Evolutionary conservation across 2,113 vertebrate species (phyloP).

Genomic region (Anhinga anhinga): DNA sequence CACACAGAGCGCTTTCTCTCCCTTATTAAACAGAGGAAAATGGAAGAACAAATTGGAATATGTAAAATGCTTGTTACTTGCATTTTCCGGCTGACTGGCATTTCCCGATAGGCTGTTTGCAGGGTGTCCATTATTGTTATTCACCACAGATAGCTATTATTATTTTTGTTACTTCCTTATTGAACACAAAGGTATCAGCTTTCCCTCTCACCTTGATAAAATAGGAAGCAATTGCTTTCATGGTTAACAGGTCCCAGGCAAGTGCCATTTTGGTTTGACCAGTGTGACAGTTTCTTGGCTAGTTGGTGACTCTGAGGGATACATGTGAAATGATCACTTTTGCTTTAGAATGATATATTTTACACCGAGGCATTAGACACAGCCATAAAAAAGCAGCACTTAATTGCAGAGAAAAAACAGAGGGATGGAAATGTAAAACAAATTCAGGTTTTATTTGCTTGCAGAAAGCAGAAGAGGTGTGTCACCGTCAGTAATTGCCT

Average conservation of each 20-base stretch:
- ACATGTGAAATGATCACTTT: background rate
- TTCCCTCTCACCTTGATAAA: background rate
- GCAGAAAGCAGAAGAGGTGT: background rate
- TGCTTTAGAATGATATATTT: background rate
- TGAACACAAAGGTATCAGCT: accelerated
- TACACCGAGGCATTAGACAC: background rate
- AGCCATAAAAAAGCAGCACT: background rate
- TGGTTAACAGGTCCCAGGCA: background rate
- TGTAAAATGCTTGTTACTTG: background rate
- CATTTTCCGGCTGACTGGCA: background rate
- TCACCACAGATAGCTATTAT: background rate
- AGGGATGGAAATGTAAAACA: background rate
- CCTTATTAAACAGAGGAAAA: background rate
- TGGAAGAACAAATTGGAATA: background rate
- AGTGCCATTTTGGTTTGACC: background rate
- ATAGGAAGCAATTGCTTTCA: background rate
- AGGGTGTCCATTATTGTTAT: background rate
- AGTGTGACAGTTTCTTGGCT: background rate
- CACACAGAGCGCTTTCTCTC: background rate
- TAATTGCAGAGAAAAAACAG: background rate
- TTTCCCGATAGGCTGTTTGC: background rate
- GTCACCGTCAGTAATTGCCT: background rate
- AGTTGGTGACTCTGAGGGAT: background rate
- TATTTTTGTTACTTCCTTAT: background rate
- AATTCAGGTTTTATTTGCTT: background rate